These are phyloP conservation scores for Acanthiza pusilla DNA, from an alignment of 2,797 vertebrate species.

Conservation along the genomic window DNA sequence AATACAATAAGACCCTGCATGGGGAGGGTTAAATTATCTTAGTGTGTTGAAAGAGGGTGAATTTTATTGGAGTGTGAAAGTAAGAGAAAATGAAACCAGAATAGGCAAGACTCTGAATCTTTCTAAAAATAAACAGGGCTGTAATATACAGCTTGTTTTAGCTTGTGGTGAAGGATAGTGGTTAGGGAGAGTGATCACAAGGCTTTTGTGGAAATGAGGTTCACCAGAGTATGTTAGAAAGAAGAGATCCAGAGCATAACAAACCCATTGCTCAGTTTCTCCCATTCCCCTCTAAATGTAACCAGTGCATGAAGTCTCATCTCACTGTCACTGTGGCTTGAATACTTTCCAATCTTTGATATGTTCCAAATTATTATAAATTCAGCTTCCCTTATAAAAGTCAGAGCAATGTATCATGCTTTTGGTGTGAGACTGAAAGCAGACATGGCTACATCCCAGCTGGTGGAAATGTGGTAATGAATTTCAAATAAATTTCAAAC, in stretches of 20 bases:
- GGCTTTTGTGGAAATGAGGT: constrained; percentile 4
- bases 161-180: neutral
- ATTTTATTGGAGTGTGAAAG: neutral
- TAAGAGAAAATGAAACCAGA: neutral
- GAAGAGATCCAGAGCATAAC: neutral
- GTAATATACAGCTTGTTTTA: neutral
- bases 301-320: neutral
- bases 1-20: neutral
- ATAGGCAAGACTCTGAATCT: neutral
- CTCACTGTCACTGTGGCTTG: neutral
- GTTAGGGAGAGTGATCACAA: neutral
- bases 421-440: constrained; percentile 48
- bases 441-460: constrained; percentile 11
- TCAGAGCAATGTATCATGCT: neutral
- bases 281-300: neutral
- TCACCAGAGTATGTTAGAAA: neutral
- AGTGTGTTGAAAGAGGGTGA: neutral
- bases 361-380: constrained; percentile 22
- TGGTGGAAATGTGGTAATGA: constrained; percentile 44
- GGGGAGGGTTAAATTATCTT: neutral
- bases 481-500: constrained; percentile 52
- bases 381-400: neutral
- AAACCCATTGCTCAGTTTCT: neutral
- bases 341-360: neutral
- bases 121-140: neutral